phyloP scores from a whole-genome alignment of 2,797 vertebrate genomes.

The Lacerta bilineata region DNA sequence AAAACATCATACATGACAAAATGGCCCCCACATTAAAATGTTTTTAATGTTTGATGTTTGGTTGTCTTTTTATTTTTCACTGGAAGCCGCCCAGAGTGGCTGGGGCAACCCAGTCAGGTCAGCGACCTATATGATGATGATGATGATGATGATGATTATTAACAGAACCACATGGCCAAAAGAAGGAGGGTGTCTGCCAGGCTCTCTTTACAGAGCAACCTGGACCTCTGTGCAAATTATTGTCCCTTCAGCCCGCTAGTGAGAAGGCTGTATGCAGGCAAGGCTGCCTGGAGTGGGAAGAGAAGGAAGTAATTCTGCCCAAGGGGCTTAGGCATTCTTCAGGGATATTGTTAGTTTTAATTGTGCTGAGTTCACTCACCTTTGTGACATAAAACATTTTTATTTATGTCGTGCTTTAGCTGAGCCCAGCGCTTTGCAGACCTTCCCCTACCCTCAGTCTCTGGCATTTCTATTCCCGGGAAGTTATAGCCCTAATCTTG shows the following conservation, averaged over 20 bases:
- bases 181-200: background rate
- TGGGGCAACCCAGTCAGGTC: no score
- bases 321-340: background rate
- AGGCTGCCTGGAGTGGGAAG: background rate
- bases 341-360: background rate
- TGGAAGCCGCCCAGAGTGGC: no score
- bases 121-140: no score
- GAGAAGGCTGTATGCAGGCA: background rate
- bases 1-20: constrained; percentile 19
- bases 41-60: no score
- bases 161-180: constrained; percentile 12
- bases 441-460: background rate
- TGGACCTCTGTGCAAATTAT: background rate
- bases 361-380: background rate
- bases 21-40: background rate
- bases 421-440: background rate
- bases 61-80: no score
- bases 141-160: no score
- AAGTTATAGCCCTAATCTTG: background rate
- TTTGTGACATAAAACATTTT: background rate
- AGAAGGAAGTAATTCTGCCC: background rate
- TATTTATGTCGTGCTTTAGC: background rate
- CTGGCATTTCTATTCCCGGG: background rate
- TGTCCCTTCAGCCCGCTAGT: background rate
- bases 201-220: background rate